Percentiles rank a stretch among this genome's conserved stretches.
Conservation (phyloP, 2,113 vertebrate genomes). For the Colinus virginianus region DNA sequence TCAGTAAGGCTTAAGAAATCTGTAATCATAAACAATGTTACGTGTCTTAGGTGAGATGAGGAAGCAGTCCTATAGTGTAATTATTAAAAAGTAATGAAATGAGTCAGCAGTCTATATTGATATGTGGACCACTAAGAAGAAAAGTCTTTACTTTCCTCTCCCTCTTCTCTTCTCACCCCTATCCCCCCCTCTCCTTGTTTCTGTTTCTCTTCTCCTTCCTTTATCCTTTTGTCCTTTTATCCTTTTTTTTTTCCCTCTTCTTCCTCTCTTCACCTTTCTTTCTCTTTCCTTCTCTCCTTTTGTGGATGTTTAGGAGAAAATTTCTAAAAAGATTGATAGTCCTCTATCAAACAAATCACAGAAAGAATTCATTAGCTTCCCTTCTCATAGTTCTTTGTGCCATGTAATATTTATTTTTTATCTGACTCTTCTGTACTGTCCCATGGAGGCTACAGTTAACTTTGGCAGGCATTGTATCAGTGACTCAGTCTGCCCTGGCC, state of each 20-base stretch:
- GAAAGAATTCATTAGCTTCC: neutral
- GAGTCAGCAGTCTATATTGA: neutral
- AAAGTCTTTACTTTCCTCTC: neutral
- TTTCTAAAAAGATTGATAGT: neutral
- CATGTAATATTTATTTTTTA: neutral
- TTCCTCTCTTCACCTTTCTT: too few species aligned
- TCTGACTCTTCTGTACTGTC: neutral
- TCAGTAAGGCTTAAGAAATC: neutral
- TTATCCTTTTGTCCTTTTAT: accelerated
- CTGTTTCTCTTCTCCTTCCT: too few species aligned
- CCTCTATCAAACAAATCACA: neutral
- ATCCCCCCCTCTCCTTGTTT: too few species aligned
- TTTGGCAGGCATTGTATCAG: neutral
- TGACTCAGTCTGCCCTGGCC: conserved; percentile 59
- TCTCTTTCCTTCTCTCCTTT: neutral
- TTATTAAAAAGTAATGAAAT: neutral
- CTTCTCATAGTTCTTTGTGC: neutral
- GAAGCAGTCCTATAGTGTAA: neutral
- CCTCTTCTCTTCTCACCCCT: too few species aligned
- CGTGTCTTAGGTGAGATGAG: neutral
- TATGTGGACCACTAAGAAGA: neutral
- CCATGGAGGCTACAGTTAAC: neutral
- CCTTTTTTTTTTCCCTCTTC: accelerated
- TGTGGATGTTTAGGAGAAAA: neutral
- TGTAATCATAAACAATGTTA: neutral